Percentiles rank a stretch among this genome's conserved stretches.
Conservation (phyloP, 2,113 vertebrate species). For the Melanerpes aurifrons region DNA sequence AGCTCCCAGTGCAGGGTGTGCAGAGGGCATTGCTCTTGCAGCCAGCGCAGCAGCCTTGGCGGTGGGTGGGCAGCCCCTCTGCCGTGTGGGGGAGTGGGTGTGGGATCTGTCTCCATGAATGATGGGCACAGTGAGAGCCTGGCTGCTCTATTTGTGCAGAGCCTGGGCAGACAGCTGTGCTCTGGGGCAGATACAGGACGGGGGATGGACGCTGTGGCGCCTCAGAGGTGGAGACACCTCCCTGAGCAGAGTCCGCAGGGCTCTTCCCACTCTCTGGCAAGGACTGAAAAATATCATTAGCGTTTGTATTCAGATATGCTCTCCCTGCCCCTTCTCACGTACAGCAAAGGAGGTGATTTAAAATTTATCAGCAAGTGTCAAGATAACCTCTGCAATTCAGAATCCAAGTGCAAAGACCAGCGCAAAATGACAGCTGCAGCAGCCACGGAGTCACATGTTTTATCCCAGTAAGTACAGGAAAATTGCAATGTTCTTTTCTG, state of each 20-base stretch:
- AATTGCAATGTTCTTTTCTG: slow-evolving; percentile 61
- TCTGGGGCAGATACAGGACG: not conserved
- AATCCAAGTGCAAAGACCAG: slow-evolving; percentile 48
- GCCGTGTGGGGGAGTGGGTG: fast-evolving
- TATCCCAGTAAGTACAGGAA: slow-evolving; percentile 61
- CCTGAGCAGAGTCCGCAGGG: not conserved
- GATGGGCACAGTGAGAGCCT: not conserved
- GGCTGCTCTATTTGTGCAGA: not conserved
- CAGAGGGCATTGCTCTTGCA: not conserved
- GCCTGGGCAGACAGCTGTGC: not conserved
- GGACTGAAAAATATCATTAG: not conserved
- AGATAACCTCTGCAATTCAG: slow-evolving; percentile 61
- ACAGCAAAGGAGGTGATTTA: slow-evolving; percentile 50
- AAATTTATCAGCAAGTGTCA: slow-evolving; percentile 66
- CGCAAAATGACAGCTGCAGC: slow-evolving; percentile 48
- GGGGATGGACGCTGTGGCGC: fast-evolving
- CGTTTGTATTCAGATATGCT: slow-evolving; percentile 35
- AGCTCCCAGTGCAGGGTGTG: too few relatives aligned
- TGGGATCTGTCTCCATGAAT: not conserved
- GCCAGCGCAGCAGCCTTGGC: not conserved
- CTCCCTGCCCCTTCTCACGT: slow-evolving; percentile 8
- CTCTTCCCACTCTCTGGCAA: not conserved
- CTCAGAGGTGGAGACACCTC: not conserved
- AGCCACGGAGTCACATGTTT: slow-evolving; percentile 55
- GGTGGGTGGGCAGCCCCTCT: not conserved